Percentiles rank a stretch among this genome's conserved stretches.
These are phyloP conservation scores for Lagocephalus sceleratus DNA, from an alignment of 2,797 vertebrate species.

Conservation along the genomic window DNA sequence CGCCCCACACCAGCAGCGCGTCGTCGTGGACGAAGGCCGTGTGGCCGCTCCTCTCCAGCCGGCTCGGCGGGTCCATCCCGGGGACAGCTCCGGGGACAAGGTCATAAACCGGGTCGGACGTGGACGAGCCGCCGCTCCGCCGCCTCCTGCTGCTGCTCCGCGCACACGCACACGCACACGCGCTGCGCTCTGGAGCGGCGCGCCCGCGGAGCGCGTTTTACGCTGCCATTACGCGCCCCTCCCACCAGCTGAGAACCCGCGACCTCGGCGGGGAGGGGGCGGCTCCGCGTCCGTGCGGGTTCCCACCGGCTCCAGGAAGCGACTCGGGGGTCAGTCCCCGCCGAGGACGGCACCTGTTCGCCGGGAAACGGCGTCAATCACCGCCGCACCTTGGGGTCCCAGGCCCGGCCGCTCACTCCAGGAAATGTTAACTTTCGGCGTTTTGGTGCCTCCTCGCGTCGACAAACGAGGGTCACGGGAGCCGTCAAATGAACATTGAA, in stretches of 20 bases:
- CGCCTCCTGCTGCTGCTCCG: not conserved
- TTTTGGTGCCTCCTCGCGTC: no score
- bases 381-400: no score
- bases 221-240: not conserved
- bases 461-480: no score
- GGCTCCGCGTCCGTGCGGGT: not conserved
- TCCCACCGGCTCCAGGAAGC: not conserved
- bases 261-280: not conserved
- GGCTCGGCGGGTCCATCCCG: conserved; percentile 43
- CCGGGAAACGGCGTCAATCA: no score
- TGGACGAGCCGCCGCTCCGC: not conserved
- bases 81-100: not conserved
- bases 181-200: not conserved
- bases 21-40: conserved; percentile 82
- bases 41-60: conserved; percentile 86
- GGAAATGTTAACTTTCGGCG: no score
- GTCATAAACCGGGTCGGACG: not conserved
- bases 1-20: conserved; percentile 88
- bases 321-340: no score
- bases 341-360: no score
- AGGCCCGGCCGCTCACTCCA: no score
- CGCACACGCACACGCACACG: no score
- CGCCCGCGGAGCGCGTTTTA: not conserved
- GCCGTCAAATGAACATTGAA: no score
- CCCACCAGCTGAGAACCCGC: not conserved